Evolutionary conservation across 1,140 invertebrate species (phyloP).

Genomic region (Tribolium madens): DNA sequence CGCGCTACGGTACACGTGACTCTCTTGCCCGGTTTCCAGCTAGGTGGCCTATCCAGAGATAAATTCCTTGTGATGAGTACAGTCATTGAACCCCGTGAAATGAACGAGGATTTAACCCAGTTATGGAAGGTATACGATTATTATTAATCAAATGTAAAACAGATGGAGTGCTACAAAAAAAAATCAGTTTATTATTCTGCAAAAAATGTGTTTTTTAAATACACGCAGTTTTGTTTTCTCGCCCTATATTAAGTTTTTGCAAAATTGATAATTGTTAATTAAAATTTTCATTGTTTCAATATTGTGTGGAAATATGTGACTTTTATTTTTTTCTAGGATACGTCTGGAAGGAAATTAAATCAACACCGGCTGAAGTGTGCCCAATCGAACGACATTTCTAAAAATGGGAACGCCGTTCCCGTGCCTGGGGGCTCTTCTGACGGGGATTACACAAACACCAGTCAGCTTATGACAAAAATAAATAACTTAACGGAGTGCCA

Average conservation of each 20-base stretch:
- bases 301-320: too few species aligned
- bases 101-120: slow-evolving; percentile 68
- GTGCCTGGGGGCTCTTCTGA: slow-evolving; percentile 12
- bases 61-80: slow-evolving; percentile 80
- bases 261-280: too few species aligned
- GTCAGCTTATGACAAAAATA: slow-evolving; percentile 49
- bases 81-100: slow-evolving; percentile 67
- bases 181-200: too few species aligned
- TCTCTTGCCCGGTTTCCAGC: slow-evolving; percentile 69
- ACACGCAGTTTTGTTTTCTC: too few species aligned
- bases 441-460: slow-evolving; percentile 45
- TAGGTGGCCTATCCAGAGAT: slow-evolving; percentile 71
- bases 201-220: too few species aligned
- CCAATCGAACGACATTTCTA: slow-evolving; percentile 57
- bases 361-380: slow-evolving; percentile 68
- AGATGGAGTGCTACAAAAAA: too few species aligned
- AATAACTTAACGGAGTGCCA: slow-evolving; percentile 54
- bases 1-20: slow-evolving; percentile 69
- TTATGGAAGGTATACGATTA: slow-evolving; percentile 79
- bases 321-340: slow-evolving; percentile 54
- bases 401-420: slow-evolving; percentile 55
- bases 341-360: slow-evolving; percentile 63
- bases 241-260: too few species aligned
- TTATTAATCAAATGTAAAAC: too few species aligned
- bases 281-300: too few species aligned